Conservation (phyloP, 1,140 invertebrate species). For the Nephotettix cincticeps region DNA sequence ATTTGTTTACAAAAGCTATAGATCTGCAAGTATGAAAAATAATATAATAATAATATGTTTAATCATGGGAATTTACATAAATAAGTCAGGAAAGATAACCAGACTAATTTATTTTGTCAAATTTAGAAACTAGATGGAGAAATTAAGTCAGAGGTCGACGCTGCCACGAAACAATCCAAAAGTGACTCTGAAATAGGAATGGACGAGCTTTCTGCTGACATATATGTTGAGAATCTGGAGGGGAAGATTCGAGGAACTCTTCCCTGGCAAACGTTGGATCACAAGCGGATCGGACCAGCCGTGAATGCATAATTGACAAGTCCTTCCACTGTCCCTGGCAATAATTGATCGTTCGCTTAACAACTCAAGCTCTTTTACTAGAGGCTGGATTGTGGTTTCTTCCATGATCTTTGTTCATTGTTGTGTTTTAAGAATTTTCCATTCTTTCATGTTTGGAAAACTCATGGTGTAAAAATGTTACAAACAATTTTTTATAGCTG, state of each 20-base stretch:
- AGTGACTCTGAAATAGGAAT: constrained; percentile 76
- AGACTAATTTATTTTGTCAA: too few species aligned
- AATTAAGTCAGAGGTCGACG: constrained; percentile 80
- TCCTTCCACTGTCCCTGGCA: not conserved
- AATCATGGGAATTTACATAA: too few species aligned
- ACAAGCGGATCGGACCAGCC: constrained; percentile 54
- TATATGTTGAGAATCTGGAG: constrained; percentile 75
- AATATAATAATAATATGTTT: too few species aligned
- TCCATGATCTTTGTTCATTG: not conserved
- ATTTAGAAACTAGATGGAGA: constrained; percentile 81
- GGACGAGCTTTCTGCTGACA: constrained; percentile 83
- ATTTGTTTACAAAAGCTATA: too few species aligned
- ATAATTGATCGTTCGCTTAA: too few species aligned
- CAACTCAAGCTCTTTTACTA: not conserved
- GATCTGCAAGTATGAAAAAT: too few species aligned
- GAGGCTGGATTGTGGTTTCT: not conserved
- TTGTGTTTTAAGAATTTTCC: too few species aligned
- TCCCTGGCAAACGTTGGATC: constrained; percentile 54
- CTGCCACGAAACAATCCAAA: constrained; percentile 77
- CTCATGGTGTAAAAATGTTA: too few species aligned
- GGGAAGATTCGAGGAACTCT: constrained; percentile 61
- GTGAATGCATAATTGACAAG: constrained; percentile 49
- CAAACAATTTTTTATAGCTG: not conserved
- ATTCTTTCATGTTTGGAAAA: too few species aligned
- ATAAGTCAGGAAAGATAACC: too few species aligned